Percentiles rank a stretch among this genome's conserved stretches.
phyloP scores from a whole-genome alignment of 2,888 invertebrate species.

The Eristalis intricaria region DNA sequence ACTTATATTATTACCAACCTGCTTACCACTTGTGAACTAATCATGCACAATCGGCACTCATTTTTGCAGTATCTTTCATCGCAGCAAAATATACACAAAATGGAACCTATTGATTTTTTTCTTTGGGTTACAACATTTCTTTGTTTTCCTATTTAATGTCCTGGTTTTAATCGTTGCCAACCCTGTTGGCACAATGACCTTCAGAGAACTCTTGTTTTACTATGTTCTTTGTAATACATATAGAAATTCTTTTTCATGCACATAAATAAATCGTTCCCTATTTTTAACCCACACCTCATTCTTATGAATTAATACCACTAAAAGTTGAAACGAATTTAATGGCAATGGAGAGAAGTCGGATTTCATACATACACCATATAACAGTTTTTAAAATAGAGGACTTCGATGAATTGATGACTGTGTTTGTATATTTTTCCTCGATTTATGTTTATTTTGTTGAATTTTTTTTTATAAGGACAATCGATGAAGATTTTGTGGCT shows the following conservation, averaged over 20 bases:
- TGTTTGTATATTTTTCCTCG: no score
- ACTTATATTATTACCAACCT: neutral
- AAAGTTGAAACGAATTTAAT: no score
- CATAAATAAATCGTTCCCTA: neutral
- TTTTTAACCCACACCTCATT: neutral
- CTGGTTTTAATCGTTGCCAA: neutral
- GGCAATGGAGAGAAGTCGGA: no score
- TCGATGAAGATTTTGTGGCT: no score
- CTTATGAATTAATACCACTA: no score
- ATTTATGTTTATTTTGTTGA: no score
- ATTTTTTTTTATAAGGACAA: no score
- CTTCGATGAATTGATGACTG: no score
- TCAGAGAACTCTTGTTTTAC: neutral
- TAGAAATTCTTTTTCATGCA: neutral
- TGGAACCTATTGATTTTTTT: neutral
- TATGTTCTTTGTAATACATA: neutral
- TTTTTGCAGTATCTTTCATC: slow-evolving; percentile 10
- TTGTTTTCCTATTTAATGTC: neutral
- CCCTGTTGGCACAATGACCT: slow-evolving; percentile 8
- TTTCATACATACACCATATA: no score
- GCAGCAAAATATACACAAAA: neutral
- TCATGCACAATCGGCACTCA: neutral
- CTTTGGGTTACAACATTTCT: neutral
- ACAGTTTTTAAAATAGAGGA: no score
- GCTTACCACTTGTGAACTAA: neutral